Conservation (phyloP, 2,797 vertebrate genomes). For the Gallinago solitaria region DNA sequence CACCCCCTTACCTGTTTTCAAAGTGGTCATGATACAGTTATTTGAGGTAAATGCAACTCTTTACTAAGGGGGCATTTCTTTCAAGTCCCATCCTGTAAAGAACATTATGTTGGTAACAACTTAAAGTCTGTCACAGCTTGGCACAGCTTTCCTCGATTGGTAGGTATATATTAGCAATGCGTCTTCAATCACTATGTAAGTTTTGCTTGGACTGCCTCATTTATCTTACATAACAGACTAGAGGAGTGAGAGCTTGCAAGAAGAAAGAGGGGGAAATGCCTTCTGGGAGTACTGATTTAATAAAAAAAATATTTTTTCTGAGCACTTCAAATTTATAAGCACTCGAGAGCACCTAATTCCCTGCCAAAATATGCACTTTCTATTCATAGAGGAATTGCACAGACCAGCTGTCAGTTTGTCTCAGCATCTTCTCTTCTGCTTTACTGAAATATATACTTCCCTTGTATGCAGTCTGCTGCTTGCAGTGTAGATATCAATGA, state of each 20-base stretch:
- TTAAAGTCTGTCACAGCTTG: neutral
- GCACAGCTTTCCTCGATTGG: neutral
- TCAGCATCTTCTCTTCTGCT: neutral
- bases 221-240: neutral
- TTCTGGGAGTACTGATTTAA: neutral
- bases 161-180: neutral
- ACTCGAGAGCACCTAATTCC: neutral
- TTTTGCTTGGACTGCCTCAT: conserved; percentile 16
- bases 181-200: conserved; percentile 25
- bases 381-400: neutral
- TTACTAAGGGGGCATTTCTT: neutral
- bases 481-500: neutral
- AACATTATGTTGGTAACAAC: neutral
- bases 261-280: neutral
- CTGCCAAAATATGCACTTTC: neutral
- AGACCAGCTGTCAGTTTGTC: neutral
- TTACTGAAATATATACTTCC: neutral
- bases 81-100: neutral
- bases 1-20: neutral
- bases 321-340: neutral
- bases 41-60: neutral
- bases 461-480: neutral
- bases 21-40: neutral
- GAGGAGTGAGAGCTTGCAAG: neutral
- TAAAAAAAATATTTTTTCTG: neutral